These are phyloP conservation scores for Mythimna vitellina DNA, from an alignment of 2,888 invertebrate species.

Conservation along the genomic window DNA sequence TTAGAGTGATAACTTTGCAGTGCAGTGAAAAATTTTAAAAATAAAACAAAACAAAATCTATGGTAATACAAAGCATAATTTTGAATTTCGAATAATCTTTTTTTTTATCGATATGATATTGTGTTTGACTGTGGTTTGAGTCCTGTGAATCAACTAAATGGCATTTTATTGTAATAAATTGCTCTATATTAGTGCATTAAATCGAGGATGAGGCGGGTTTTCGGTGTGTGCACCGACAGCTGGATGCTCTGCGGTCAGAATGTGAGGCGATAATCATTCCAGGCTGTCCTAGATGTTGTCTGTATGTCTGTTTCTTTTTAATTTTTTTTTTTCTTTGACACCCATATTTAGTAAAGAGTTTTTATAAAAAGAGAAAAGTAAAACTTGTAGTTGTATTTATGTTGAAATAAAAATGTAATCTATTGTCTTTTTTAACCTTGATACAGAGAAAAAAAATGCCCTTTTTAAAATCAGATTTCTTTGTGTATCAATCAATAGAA, in stretches of 20 bases:
- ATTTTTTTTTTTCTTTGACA: constrained; percentile 69
- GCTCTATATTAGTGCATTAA: constrained; percentile 61
- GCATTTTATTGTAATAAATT: constrained; percentile 74
- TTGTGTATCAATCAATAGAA: neutral
- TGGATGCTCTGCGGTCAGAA: constrained; percentile 89
- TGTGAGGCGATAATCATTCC: constrained; percentile 85
- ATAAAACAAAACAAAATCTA: constrained; percentile 12
- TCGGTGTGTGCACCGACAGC: constrained; percentile 90
- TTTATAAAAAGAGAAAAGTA: neutral
- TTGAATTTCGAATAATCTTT: constrained; percentile 39
- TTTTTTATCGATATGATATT: constrained; percentile 5
- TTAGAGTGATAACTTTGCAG: constrained; percentile 35
- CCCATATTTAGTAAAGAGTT: constrained; percentile 30
- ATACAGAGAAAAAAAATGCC: neutral
- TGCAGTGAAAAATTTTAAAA: constrained; percentile 28
- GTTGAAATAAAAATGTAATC: neutral
- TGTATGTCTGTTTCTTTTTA: constrained; percentile 84
- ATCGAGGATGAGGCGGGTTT: constrained; percentile 87
- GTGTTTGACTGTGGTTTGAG: constrained; percentile 40
- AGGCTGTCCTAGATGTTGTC: constrained; percentile 87
- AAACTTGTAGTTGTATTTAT: neutral
- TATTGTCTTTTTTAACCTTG: constrained; percentile 14
- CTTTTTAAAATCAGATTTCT: too few species aligned
- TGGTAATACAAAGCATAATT: constrained; percentile 23
- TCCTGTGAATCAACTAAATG: constrained; percentile 69